These are phyloP conservation scores for Heliothis virescens DNA, from an alignment of 1,140 invertebrate species.

Conservation along the genomic window DNA sequence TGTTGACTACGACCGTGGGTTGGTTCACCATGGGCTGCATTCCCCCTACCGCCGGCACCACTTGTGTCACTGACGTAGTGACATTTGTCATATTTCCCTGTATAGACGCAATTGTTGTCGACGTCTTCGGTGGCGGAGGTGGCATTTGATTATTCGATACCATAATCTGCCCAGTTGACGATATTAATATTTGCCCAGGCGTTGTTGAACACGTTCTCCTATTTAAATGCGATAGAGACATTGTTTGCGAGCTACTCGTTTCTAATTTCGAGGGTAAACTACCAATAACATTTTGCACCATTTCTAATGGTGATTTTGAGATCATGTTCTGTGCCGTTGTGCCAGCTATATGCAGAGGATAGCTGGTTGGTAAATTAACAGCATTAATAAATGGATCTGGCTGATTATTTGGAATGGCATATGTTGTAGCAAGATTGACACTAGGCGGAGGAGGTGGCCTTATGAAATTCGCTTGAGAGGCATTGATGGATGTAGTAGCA, in stretches of 20 bases:
- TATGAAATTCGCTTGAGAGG: constrained; percentile 85
- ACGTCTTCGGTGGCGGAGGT: constrained; percentile 88
- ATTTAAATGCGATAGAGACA: constrained; percentile 57
- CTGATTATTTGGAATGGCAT: constrained; percentile 81
- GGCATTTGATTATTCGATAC: constrained; percentile 89
- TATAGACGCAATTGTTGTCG: constrained; percentile 88
- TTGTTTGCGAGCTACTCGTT: constrained; percentile 62
- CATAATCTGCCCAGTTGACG: constrained; percentile 91
- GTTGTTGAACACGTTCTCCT: constrained; percentile 69
- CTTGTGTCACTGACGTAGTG: constrained; percentile 90
- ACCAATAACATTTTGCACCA: constrained; percentile 93
- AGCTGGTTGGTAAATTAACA: constrained; percentile 82
- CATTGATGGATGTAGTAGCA: constrained; percentile 90
- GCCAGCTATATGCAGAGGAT: constrained; percentile 83
- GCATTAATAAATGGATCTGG: constrained; percentile 78
- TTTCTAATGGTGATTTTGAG: constrained; percentile 91
- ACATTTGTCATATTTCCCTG: constrained; percentile 90
- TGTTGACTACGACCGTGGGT: constrained; percentile 93
- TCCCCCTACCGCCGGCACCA: constrained; percentile 83
- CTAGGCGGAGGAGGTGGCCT: constrained; percentile 80
- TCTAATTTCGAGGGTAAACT: constrained; percentile 87
- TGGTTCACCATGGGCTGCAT: constrained; percentile 86
- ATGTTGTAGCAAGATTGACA: constrained; percentile 84
- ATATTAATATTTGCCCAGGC: constrained; percentile 91
- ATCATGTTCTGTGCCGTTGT: constrained; percentile 85